phyloP scores from a whole-genome alignment of 2,888 invertebrate species.

The Polydesmus complanatus region DNA sequence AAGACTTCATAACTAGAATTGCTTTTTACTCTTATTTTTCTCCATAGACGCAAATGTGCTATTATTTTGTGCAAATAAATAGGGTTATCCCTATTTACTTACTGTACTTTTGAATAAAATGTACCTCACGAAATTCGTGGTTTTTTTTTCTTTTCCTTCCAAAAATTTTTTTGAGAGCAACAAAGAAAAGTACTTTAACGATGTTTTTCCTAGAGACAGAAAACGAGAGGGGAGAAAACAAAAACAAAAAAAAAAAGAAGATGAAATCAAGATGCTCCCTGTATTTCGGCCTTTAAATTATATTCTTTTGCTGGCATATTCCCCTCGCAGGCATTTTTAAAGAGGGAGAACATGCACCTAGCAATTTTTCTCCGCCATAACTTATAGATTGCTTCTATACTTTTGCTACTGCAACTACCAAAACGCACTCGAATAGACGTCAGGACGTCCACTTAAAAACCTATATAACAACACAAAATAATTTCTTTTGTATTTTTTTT shows the following conservation, averaged over 20 bases:
- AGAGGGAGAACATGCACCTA: neutral
- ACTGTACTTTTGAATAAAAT: no score
- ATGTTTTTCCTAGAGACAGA: no score
- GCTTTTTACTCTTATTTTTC: no score
- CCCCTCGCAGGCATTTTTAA: neutral
- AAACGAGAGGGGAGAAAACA: neutral
- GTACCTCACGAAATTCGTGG: no score
- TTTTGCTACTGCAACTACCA: neutral
- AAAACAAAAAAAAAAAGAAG: neutral
- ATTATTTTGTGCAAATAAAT: no score
- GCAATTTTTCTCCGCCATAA: neutral
- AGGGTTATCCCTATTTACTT: no score
- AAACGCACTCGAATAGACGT: neutral
- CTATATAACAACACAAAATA: neutral
- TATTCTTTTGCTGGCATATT: no score
- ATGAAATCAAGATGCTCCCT: neutral
- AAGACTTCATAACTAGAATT: no score
- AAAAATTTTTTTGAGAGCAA: no score
- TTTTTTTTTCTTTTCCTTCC: no score
- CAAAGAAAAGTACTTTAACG: neutral
- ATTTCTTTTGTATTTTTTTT: neutral
- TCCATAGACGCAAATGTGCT: no score
- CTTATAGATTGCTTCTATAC: neutral
- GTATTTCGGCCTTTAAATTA: neutral
- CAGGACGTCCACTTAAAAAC: neutral